These are phyloP conservation scores for Platysteira castanea DNA, from an alignment of 2,113 vertebrate species.

Conservation along the genomic window DNA sequence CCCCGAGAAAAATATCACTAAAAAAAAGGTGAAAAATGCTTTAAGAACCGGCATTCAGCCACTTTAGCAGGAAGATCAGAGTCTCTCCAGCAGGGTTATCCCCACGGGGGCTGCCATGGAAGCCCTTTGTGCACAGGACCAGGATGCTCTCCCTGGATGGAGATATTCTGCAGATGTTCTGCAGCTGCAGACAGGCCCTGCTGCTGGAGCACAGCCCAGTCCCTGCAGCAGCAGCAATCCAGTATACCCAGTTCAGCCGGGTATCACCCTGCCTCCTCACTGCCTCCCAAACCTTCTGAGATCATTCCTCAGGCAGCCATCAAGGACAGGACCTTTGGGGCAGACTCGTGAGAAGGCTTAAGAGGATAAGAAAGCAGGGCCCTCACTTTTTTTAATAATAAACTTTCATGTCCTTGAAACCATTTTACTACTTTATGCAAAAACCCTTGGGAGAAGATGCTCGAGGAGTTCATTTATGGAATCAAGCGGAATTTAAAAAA, in stretches of 20 bases:
- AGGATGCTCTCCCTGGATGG: fast-evolving
- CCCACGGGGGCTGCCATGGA: not conserved
- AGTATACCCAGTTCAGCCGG: too few relatives aligned
- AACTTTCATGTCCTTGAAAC: not conserved
- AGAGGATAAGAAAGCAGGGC: not conserved
- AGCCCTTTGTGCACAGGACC: fast-evolving
- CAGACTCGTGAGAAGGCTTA: not conserved
- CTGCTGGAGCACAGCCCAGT: not conserved
- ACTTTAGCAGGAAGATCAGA: not conserved
- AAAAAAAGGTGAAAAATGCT: not conserved
- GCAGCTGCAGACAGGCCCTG: not conserved
- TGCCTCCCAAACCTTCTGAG: not conserved
- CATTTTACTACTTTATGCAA: not conserved
- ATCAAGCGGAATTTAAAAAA: not conserved
- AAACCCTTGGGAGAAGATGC: not conserved
- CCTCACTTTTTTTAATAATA: not conserved
- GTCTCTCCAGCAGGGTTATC: not conserved
- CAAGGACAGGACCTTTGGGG: not conserved
- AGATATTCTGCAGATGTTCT: not conserved
- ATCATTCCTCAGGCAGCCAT: fast-evolving
- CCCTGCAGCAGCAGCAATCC: not conserved
- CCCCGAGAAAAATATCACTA: not conserved
- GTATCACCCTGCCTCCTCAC: fast-evolving
- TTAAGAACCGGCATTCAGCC: not conserved
- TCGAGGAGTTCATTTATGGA: not conserved